Percentiles rank a stretch among this genome's conserved stretches.
Evolutionary conservation across 2,888 invertebrate species (phyloP).

Genomic region (Lithophane semibrunnea): DNA sequence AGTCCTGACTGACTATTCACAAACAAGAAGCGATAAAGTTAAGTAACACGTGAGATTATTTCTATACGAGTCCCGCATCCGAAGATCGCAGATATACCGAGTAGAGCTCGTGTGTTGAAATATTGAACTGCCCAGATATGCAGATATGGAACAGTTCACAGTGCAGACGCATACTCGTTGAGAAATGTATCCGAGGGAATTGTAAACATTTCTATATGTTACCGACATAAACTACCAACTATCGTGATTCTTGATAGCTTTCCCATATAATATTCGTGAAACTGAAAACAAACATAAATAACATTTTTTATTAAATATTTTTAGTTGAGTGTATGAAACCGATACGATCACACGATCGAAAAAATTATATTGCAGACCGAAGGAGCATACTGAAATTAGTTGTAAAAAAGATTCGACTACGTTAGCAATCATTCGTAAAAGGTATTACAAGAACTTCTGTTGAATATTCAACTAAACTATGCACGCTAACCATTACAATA

Average conservation of each 20-base stretch:
- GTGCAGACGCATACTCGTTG: slow-evolving; percentile 17
- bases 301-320: neutral
- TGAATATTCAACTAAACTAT: slow-evolving; percentile 4
- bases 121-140: slow-evolving; percentile 38
- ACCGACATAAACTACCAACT: slow-evolving; percentile 11
- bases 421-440: neutral
- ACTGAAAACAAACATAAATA: neutral
- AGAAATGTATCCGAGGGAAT: slow-evolving; percentile 20
- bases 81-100: slow-evolving; percentile 22
- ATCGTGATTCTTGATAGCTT: neutral
- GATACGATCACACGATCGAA: neutral
- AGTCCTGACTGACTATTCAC: neutral
- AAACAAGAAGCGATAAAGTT: slow-evolving; percentile 16
- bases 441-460: slow-evolving; percentile 8
- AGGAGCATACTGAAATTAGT: neutral
- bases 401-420: neutral
- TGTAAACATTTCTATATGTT: slow-evolving; percentile 28
- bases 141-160: slow-evolving; percentile 31
- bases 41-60: slow-evolving; percentile 20
- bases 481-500: slow-evolving; percentile 3
- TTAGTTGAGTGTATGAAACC: neutral
- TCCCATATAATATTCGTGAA: slow-evolving; percentile 8
- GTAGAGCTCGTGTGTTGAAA: slow-evolving; percentile 14
- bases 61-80: slow-evolving; percentile 15
- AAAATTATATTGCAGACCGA: too few relatives aligned